Evolutionary conservation across 2,113 vertebrate genomes (phyloP).

Genomic region (Tenebrosternarchus preto): DNA sequence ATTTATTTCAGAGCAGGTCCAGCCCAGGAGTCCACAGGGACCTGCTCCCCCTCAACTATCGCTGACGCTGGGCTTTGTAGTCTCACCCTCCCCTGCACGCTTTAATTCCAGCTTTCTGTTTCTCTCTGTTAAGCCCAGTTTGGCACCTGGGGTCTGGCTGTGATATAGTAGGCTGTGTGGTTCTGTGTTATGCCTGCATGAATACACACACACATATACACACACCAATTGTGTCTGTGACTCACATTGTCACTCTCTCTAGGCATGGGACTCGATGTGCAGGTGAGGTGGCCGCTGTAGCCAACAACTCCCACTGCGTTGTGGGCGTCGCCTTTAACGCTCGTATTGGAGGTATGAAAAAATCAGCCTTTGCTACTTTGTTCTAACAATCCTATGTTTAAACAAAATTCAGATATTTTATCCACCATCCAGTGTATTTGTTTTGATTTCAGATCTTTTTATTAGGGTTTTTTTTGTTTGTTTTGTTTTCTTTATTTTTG

Average conservation of each 20-base stretch:
- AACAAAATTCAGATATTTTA: not conserved
- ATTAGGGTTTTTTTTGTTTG: too few relatives aligned
- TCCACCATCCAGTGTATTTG: too few relatives aligned
- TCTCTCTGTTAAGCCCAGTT: not conserved
- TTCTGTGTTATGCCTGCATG: not conserved
- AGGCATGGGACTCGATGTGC: constrained; percentile 93
- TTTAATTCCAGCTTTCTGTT: constrained; percentile 23
- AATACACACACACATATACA: constrained; percentile 22
- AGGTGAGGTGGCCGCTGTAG: constrained; percentile 86
- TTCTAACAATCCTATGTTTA: not conserved
- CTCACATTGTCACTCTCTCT: constrained; percentile 39
- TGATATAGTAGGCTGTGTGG: not conserved
- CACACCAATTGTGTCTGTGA: constrained; percentile 7
- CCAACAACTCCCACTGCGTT: constrained; percentile 90
- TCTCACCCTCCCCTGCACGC: not conserved
- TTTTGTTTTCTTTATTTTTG: too few relatives aligned
- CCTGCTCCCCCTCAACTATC: not conserved
- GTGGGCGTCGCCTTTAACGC: constrained; percentile 91
- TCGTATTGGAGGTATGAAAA: constrained; percentile 84
- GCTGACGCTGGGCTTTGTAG: not conserved
- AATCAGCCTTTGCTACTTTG: not conserved
- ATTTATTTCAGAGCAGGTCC: constrained; percentile 14
- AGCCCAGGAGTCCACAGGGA: constrained; percentile 1
- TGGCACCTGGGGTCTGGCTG: not conserved
- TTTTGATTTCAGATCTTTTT: too few relatives aligned